Percentiles rank a stretch among this genome's conserved stretches.
phyloP scores from a whole-genome alignment of 2,113 vertebrate genomes.

The Myrmecophaga tridactyla region DNA sequence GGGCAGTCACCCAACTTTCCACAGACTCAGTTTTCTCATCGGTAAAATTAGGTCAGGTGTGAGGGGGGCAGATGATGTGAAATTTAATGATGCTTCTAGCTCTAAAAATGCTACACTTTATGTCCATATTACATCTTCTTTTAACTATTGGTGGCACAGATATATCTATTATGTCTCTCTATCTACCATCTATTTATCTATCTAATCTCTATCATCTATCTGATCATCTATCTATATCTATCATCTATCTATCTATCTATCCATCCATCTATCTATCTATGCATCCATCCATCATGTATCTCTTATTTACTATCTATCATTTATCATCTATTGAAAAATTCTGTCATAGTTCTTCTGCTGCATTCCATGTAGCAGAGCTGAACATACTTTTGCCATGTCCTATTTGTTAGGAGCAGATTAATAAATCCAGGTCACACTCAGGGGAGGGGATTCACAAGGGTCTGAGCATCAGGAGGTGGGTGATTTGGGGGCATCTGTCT shows the following conservation, averaged over 20 bases:
- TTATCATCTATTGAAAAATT: neutral
- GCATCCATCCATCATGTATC: neutral
- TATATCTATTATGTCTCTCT: neutral
- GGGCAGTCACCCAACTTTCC: neutral
- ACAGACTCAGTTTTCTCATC: neutral
- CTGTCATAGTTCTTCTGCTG: constrained; percentile 33
- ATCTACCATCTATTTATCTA: neutral
- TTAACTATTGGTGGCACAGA: neutral
- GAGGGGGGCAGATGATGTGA: neutral
- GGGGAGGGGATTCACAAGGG: neutral
- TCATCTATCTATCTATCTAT: neutral
- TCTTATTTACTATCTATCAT: no score
- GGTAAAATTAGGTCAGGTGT: neutral
- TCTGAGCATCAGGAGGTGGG: neutral
- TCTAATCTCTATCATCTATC: neutral
- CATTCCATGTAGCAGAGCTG: neutral
- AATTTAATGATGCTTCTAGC: no score
- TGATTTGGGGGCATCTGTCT: neutral
- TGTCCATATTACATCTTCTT: rapidly evolving
- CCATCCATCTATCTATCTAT: neutral
- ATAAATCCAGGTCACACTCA: neutral
- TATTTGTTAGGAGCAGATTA: neutral
- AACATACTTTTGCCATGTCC: neutral
- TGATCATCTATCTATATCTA: no score
- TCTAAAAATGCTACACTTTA: neutral